A percentile compares a stretch with the other conserved stretches of the same genome.
phyloP scores from a whole-genome alignment of 1,140 invertebrate genomes.

The Grapholita molesta region DNA sequence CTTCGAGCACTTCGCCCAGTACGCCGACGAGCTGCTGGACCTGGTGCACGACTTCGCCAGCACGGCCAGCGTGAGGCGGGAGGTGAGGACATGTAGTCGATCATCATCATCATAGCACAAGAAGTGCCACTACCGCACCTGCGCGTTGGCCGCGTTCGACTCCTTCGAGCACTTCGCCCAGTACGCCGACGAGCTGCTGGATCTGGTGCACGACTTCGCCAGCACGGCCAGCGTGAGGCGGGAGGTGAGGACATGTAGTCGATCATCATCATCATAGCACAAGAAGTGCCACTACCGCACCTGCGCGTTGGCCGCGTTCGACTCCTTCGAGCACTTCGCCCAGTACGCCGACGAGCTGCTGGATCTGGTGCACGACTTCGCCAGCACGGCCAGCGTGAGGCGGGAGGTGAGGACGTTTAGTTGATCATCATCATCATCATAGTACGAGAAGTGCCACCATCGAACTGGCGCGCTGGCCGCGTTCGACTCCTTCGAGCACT shows the following conservation, averaged over 20 bases:
- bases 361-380: conserved; percentile 88
- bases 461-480: conserved; percentile 95
- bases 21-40: conserved; percentile 92
- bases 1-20: conserved; percentile 91
- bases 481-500: conserved; percentile 93
- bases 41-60: conserved; percentile 88
- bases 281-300: conserved; percentile 83
- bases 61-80: conserved; percentile 82
- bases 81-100: conserved; percentile 58
- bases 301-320: conserved; percentile 95
- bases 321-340: conserved; percentile 92
- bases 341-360: conserved; percentile 92
- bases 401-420: conserved; percentile 76
- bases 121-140: conserved; percentile 85
- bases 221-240: conserved; percentile 83
- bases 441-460: conserved; percentile 79
- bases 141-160: conserved; percentile 95
- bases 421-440: too few species aligned
- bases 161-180: conserved; percentile 92
- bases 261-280: too few species aligned
- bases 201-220: conserved; percentile 88
- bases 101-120: too few species aligned
- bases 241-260: conserved; percentile 69
- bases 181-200: conserved; percentile 92
- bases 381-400: conserved; percentile 83